Evolutionary conservation across 1,140 invertebrate genomes (phyloP).

Genomic region (Diorhabda carinulata): DNA sequence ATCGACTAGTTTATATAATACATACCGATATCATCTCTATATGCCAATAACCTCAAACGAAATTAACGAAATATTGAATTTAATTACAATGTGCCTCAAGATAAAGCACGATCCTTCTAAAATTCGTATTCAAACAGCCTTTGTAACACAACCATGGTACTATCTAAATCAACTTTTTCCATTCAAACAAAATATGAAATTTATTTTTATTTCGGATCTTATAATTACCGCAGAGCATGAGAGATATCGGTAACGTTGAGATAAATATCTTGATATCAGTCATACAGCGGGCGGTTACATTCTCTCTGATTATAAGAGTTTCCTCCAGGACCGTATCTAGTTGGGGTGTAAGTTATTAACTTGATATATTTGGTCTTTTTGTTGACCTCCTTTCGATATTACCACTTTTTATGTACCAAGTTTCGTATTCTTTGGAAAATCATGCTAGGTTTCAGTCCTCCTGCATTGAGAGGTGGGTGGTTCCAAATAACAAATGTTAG

Average conservation of each 20-base stretch:
- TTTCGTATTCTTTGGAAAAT: too few species aligned
- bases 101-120: background rate
- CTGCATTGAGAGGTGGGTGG: too few species aligned
- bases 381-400: too few species aligned
- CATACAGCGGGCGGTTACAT: constrained; percentile 13
- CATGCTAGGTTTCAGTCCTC: too few species aligned
- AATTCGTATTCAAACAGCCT: background rate
- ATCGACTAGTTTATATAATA: too few species aligned
- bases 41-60: too few species aligned
- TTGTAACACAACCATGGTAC: background rate
- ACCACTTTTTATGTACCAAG: too few species aligned
- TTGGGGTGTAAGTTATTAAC: too few species aligned
- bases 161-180: constrained; percentile 1
- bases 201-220: constrained; percentile 11
- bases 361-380: too few species aligned
- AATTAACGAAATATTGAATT: background rate
- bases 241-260: constrained; percentile 16
- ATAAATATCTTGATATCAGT: constrained; percentile 18
- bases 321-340: background rate
- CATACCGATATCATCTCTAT: too few species aligned
- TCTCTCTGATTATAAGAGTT: too few species aligned
- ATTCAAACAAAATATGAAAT: constrained; percentile 10
- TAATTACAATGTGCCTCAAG: background rate
- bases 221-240: constrained; percentile 13
- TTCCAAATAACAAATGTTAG: too few species aligned